These are phyloP conservation scores for Hyles vespertilio DNA, from an alignment of 1,140 invertebrate genomes.

Conservation along the genomic window DNA sequence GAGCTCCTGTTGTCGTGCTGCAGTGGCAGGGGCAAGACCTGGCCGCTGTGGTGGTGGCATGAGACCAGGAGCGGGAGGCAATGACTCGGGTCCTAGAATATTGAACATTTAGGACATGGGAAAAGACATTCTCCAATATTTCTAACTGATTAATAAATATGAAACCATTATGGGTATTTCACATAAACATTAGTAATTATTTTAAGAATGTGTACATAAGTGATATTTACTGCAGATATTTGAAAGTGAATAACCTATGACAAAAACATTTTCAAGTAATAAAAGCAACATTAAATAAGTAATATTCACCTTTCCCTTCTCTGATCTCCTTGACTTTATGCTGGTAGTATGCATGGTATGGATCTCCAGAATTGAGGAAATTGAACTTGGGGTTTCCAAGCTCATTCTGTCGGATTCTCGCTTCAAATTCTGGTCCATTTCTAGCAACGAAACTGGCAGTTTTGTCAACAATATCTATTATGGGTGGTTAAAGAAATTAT, in stretches of 20 bases:
- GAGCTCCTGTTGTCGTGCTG: conserved; percentile 92
- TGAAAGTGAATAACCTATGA: too few relatives aligned
- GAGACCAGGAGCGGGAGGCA: conserved; percentile 21
- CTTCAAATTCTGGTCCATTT: conserved; percentile 99
- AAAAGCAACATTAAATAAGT: not conserved
- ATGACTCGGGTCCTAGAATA: conserved; percentile 32
- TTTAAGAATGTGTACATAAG: too few relatives aligned
- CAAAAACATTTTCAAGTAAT: too few relatives aligned
- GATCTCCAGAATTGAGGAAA: conserved; percentile 97
- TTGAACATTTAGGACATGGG: too few relatives aligned
- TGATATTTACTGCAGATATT: too few relatives aligned
- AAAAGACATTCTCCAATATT: too few relatives aligned
- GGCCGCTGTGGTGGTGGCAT: conserved; percentile 43
- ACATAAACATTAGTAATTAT: too few relatives aligned
- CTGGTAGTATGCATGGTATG: conserved; percentile 99
- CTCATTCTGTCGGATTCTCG: conserved; percentile 97
- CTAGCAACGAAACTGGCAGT: conserved; percentile 98
- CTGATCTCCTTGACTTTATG: conserved; percentile 98
- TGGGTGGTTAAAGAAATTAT: conserved; percentile 49
- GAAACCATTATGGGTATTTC: too few relatives aligned
- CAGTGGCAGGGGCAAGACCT: conserved; percentile 82
- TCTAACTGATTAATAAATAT: too few relatives aligned
- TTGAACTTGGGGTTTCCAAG: conserved; percentile 98
- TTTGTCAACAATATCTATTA: conserved; percentile 98
- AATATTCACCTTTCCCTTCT: conserved; percentile 86